Evolutionary conservation across 1,140 invertebrate species (phyloP).

Genomic region (Steinernema feltiae): DNA sequence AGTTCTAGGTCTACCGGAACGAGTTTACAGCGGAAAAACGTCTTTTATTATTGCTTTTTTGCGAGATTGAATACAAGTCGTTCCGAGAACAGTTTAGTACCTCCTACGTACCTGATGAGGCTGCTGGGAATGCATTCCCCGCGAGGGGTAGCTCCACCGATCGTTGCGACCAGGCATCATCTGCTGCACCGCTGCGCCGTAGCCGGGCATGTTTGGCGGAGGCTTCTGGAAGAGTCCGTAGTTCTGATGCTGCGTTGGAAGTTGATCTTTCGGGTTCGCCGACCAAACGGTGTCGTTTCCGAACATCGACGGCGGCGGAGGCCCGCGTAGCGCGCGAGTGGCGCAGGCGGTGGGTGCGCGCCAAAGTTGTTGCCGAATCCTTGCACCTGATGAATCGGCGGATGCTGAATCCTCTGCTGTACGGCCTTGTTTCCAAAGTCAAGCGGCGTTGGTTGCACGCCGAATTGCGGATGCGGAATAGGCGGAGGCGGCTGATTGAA

Average conservation of each 20-base stretch:
- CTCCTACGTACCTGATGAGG: background rate
- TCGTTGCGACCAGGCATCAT: conserved; percentile 2
- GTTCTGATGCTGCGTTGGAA: background rate
- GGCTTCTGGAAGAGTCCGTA: background rate
- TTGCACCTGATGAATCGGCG: background rate
- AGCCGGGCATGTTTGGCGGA: background rate
- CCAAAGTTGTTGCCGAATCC: background rate
- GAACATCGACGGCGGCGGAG: background rate
- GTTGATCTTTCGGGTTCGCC: background rate
- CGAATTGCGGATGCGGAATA: background rate
- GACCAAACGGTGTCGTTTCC: background rate
- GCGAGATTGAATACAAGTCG: no score
- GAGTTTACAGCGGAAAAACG: no score
- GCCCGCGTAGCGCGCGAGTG: background rate
- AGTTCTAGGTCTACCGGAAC: no score
- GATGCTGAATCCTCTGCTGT: background rate
- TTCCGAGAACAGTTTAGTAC: no score
- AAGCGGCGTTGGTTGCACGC: background rate
- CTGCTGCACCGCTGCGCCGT: background rate
- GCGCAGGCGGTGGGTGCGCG: background rate
- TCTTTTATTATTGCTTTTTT: no score
- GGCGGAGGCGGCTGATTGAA: conserved; percentile 2
- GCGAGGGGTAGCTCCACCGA: background rate
- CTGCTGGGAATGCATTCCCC: background rate
- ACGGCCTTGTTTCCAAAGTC: background rate